phyloP scores from a whole-genome alignment of 1,140 invertebrate genomes.

The Stegodyphus mimosarum region DNA sequence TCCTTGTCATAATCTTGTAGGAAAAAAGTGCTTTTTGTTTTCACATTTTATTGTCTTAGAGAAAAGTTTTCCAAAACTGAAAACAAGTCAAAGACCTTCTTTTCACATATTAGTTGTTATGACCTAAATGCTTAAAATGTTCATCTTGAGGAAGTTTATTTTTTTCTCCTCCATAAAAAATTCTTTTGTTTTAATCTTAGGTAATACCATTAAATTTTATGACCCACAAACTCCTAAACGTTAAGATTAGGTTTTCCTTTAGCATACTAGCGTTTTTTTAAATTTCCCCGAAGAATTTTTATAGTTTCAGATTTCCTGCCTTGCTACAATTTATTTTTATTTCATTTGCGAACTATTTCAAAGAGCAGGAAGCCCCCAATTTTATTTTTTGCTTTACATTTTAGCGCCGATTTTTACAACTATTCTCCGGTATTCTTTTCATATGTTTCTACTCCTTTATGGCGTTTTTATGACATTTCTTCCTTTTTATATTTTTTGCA shows the following conservation, averaged over 20 bases:
- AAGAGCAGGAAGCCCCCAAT: neutral
- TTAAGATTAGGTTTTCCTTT: neutral
- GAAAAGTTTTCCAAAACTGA: neutral
- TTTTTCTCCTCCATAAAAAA: neutral
- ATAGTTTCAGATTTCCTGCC: constrained; percentile 10
- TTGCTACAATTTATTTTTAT: constrained; percentile 12
- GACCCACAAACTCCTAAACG: constrained; percentile 14
- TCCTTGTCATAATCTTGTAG: too few species aligned
- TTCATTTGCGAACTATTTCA: constrained; percentile 1
- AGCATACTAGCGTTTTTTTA: neutral
- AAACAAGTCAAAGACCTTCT: neutral
- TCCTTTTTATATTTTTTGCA: neutral
- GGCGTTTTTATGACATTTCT: neutral
- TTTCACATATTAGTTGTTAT: neutral
- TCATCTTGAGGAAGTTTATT: neutral
- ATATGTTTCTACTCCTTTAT: neutral
- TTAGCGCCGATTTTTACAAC: neutral
- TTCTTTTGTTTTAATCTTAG: neutral
- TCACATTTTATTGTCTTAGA: too few species aligned
- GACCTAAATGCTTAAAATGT: neutral
- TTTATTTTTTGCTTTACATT: constrained; percentile 8
- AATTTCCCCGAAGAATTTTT: constrained; percentile 16
- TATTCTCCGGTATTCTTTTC: neutral
- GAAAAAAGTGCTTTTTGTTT: too few species aligned
- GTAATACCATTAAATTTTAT: constrained; percentile 38